Evolutionary conservation across 2,888 invertebrate species (phyloP).

Genomic region (Cheilosia impressa): DNA sequence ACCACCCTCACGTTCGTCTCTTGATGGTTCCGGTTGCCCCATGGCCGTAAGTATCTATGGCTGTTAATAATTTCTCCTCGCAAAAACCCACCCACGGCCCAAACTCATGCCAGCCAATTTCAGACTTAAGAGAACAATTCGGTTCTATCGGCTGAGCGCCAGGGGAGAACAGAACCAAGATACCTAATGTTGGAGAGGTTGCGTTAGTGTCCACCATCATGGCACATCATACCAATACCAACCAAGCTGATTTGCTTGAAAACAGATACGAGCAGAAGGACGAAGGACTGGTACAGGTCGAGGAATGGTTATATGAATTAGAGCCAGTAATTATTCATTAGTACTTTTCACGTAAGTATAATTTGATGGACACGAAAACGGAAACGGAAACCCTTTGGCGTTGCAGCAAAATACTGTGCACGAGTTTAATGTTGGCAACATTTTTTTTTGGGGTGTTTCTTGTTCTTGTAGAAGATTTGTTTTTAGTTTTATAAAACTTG

Average conservation of each 20-base stretch:
- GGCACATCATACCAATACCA: not conserved
- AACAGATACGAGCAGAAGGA: conserved; percentile 28
- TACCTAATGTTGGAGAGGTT: conserved; percentile 63
- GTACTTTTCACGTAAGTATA: conserved; percentile 74
- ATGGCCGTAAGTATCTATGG: conserved; percentile 33
- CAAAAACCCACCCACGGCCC: conserved; percentile 47
- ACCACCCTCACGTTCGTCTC: conserved; percentile 12
- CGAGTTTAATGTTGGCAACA: not conserved
- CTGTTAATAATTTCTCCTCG: conserved; percentile 70
- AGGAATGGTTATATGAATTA: conserved; percentile 60
- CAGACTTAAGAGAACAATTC: conserved; percentile 73
- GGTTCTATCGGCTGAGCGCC: conserved; percentile 56
- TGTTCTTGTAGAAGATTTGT: too few species aligned
- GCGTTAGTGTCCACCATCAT: conserved; percentile 51
- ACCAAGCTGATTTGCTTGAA: conserved; percentile 30
- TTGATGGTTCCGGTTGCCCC: not conserved
- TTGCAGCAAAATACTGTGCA: conserved; percentile 17
- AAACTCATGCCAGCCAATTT: conserved; percentile 41
- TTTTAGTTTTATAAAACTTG: too few species aligned
- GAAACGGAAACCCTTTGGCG: conserved; percentile 48
- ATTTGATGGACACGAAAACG: conserved; percentile 71
- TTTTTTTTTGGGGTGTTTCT: not conserved
- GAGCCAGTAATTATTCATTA: conserved; percentile 76
- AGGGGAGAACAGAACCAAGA: conserved; percentile 49
- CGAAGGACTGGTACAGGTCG: conserved; percentile 37